Conservation (phyloP, 1,140 invertebrate genomes). For the Drosophila kikkawai region DNA sequence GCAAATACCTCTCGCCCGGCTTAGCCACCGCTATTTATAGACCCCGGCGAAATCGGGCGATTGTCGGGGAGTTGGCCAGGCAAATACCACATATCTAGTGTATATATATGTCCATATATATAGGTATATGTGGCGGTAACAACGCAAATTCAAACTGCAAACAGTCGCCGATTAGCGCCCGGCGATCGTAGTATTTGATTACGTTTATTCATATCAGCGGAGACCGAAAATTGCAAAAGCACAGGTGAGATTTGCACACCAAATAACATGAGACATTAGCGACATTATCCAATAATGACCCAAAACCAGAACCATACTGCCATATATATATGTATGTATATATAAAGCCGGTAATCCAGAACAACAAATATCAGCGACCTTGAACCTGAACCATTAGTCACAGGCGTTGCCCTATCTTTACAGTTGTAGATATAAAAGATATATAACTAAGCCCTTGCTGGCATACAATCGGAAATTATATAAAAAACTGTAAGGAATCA, state of each 20-base stretch:
- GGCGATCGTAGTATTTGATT: constrained; percentile 69
- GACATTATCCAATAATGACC: constrained; percentile 14
- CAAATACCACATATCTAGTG: constrained; percentile 8
- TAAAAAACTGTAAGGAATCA: neutral
- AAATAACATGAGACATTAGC: constrained; percentile 24
- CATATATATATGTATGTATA: neutral
- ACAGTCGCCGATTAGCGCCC: constrained; percentile 67
- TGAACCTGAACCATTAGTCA: constrained; percentile 43
- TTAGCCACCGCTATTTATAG: constrained; percentile 35
- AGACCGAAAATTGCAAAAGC: constrained; percentile 15
- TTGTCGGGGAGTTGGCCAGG: constrained; percentile 8
- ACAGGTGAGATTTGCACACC: constrained; percentile 24
- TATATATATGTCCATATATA: neutral
- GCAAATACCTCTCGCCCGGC: neutral
- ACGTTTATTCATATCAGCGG: constrained; percentile 59
- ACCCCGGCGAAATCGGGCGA: constrained; percentile 3
- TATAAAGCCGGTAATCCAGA: constrained; percentile 28
- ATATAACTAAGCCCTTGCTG: constrained; percentile 17
- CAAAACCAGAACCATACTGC: constrained; percentile 9
- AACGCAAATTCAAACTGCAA: constrained; percentile 72
- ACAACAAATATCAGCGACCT: constrained; percentile 23
- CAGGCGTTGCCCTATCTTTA: constrained; percentile 25
- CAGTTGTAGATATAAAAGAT: constrained; percentile 20
- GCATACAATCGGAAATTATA: constrained; percentile 10
- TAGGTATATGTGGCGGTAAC: constrained; percentile 6